Evolutionary conservation across 1,140 invertebrate genomes (phyloP), one percentile per base, ranked within the genome.

Genomic region (Dinothrombium tinctorium): DNA sequence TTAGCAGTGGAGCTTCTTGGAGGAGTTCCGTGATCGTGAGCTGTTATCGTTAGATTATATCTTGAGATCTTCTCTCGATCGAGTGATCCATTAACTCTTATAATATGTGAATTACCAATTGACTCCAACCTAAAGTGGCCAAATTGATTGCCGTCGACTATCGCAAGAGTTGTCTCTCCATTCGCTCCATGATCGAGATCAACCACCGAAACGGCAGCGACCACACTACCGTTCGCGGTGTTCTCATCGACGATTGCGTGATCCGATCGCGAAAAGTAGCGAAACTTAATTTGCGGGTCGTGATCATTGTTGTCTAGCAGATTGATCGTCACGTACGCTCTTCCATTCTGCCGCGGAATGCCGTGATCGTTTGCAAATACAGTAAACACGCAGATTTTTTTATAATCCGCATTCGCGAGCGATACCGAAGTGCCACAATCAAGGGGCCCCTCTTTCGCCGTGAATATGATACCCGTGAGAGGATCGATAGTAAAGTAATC

Each of bases 251-350:
- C 83, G 0, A 78, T 83, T 2, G 82, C 84, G 53, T 74, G 77
- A 22, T 67, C 72, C 0, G 76, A 75, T 0, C 73, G 76, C 0
- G 76, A 75, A 0, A 72, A 76, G 38, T 44, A 37, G 1, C 50
- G 45, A 53, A 84, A 79, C 43, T 72, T 73, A 37, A 94, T 89
- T 20, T 76, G 67, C 3, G 87, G 89, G 60, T 84, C 80, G 55
- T 94, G 84, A 64, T 92, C 83, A 59, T 92, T 92, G 46, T 55
- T 58, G 56, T 92, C 86, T 24, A 89, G 63, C 12, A 94, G 62
- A 59, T 83, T 89, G 0, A 94, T 80, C 3, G 81, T 89, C 1
- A 95, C 79, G 59, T 92, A 94, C 17, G 87, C 84, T 29, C 86
- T 64, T 4, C 84, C 84, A 54, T 84, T 77, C 57, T 89, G 80